Base-by-base conservation (phyloP, 2,113 vertebrate species). In the Columbina picui region DNA sequence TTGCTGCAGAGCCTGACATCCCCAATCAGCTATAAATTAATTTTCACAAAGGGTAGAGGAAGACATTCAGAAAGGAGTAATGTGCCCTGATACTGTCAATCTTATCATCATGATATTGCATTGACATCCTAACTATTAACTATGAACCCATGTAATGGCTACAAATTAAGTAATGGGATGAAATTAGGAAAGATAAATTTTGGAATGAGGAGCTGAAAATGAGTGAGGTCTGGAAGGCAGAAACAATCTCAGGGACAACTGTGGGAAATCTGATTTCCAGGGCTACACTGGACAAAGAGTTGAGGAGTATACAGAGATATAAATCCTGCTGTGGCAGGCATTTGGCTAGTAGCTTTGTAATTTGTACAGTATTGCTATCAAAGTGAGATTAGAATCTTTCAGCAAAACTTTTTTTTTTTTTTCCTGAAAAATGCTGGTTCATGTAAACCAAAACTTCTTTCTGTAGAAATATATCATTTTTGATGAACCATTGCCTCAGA, bases 11-110 rank as follows among this genome's bases (percentile, higher is more conserved):
- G 29, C 19, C 71, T 93, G 79, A 96, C 68, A 88, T 94, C 75
- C 52, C 64, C 34, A 80, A 34, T 86, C 94, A 88, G 38, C 34
- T 52, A 95, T 90, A 97, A 93, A 95, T 95, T 95, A 90, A 95
- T 93, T 92, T 97, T 81, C 65, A 93, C 59, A 90, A 91, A 92
- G 56, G 64, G 16, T 81, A 95, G 70, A 90, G 64, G 60, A 93
- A 93, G 73, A 81, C 52, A 68, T 75, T 86, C 38, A 55, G 53
- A 83, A 91, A 87, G 80, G 16, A 90, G 47, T 43, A 92, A 88
- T 81, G 38, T 68, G 34, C 41, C 32, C 80, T 89, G 64, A 78
- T 87, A 90, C 41, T 87, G 90, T 93, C 94, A 90, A 64, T 93
- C 84, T 89, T 90, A 75, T 43, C 93, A 90, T 52, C 3, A 2